Evolutionary conservation across 2,888 invertebrate genomes (phyloP).

Genomic region (Leptopilina syphax): DNA sequence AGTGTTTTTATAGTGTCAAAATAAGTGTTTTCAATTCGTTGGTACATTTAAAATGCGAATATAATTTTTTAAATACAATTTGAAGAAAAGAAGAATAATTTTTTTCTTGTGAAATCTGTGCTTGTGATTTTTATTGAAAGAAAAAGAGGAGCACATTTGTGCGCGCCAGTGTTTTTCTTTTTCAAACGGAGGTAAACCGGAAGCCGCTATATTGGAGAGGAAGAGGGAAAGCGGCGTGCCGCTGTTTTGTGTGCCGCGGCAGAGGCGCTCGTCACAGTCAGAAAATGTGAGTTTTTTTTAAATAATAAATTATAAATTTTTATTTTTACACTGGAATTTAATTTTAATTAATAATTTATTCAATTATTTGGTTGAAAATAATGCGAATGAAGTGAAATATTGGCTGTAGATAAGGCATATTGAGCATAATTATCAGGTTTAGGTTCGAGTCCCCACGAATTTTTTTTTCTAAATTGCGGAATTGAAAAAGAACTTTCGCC

Average conservation of each 20-base stretch:
- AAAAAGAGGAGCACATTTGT: slow-evolving; percentile 39
- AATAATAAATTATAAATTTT: background rate
- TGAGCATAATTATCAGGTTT: too few relatives aligned
- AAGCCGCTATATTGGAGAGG: slow-evolving; percentile 76
- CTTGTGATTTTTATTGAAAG: slow-evolving; percentile 40
- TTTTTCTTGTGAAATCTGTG: slow-evolving; percentile 39
- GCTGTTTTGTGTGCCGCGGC: slow-evolving; percentile 81
- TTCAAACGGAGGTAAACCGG: slow-evolving; percentile 53
- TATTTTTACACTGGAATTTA: background rate
- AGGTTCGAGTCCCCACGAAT: too few relatives aligned
- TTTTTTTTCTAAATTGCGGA: too few relatives aligned
- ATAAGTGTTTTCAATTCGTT: slow-evolving; percentile 8
- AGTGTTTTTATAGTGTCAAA: slow-evolving; percentile 30
- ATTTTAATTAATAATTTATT: too few relatives aligned
- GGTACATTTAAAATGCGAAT: too few relatives aligned
- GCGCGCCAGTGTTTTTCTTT: slow-evolving; percentile 16
- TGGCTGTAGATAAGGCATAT: too few relatives aligned
- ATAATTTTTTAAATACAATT: slow-evolving; percentile 10
- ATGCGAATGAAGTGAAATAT: too few relatives aligned
- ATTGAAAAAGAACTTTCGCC: too few relatives aligned
- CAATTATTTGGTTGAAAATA: too few relatives aligned
- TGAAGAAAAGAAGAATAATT: background rate
- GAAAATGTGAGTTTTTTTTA: slow-evolving; percentile 77
- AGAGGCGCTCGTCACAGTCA: slow-evolving; percentile 80
- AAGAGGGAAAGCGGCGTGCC: slow-evolving; percentile 78